Evolutionary conservation across 2,113 vertebrate species (phyloP).

Genomic region (Pteropus alecto): DNA sequence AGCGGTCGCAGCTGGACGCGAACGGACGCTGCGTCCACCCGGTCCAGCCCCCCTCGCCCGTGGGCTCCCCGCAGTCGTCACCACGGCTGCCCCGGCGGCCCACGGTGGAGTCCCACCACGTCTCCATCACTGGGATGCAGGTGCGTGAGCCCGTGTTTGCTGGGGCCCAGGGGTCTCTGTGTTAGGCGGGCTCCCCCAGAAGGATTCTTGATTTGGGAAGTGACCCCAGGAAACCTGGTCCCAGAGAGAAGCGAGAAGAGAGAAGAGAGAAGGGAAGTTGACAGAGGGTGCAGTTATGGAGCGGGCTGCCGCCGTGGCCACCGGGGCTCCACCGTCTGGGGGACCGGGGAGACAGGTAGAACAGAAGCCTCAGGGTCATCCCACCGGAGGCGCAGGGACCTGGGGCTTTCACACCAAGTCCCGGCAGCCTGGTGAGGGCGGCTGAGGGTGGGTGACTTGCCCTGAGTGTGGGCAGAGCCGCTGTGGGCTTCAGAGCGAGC

Average conservation of each 20-base stretch:
- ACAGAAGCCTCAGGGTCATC: neutral
- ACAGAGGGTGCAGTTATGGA: neutral
- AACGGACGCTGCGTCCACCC: conserved; percentile 91
- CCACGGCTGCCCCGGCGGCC: conserved; percentile 93
- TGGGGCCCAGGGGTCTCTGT: rapidly evolving
- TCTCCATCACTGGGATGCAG: conserved; percentile 97
- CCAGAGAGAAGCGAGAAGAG: neutral
- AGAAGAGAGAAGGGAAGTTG: neutral
- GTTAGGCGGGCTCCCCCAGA: too few species aligned
- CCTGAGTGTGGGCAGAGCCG: neutral
- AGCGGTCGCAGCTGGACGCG: conserved; percentile 84
- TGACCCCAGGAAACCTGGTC: neutral
- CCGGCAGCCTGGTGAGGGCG: neutral
- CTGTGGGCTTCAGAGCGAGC: neutral
- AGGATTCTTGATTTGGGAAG: neutral
- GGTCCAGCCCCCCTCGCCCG: conserved; percentile 90
- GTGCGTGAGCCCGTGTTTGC: conserved; percentile 61
- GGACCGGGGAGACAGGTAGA: neutral
- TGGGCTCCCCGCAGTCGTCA: conserved; percentile 94
- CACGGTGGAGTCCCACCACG: conserved; percentile 95
- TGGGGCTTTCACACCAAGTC: neutral
- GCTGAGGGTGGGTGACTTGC: neutral
- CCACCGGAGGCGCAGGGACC: neutral
- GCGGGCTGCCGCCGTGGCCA: neutral
- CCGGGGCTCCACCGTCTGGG: neutral